Percentiles rank a stretch among this genome's conserved stretches.
Conservation (phyloP, 1,140 invertebrate genomes). For the Aporrectodea caliginosa region DNA sequence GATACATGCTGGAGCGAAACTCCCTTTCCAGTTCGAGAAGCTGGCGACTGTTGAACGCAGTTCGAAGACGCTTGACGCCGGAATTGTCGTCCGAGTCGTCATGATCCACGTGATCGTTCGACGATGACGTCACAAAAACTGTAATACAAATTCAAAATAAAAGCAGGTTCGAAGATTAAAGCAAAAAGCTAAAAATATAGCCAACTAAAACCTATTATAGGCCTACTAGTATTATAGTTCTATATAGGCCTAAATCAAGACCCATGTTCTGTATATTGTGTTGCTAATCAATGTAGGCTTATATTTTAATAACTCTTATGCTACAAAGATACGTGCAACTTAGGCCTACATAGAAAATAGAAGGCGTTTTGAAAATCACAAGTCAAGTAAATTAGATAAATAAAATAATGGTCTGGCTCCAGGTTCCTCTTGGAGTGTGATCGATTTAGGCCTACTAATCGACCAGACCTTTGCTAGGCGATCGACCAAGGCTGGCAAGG, state of each 20-base stretch:
- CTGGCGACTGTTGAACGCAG: constrained; percentile 9
- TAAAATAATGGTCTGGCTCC: too few species aligned
- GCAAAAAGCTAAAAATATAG: neutral
- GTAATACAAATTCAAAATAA: neutral
- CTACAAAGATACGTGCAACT: too few species aligned
- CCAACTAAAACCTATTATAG: neutral
- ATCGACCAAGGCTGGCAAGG: too few species aligned
- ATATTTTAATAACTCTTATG: too few species aligned
- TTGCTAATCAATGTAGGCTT: neutral
- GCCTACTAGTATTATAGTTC: neutral
- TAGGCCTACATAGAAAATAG: too few species aligned
- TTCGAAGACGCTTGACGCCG: neutral
- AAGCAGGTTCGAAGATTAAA: neutral
- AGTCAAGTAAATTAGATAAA: too few species aligned
- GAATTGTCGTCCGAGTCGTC: neutral
- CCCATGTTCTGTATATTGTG: neutral
- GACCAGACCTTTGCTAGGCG: too few species aligned
- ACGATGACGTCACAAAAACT: neutral
- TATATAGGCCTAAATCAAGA: neutral
- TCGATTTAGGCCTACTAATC: too few species aligned
- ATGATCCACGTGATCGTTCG: neutral
- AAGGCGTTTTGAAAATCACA: too few species aligned
- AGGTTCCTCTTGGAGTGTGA: too few species aligned
- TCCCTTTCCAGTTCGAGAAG: constrained; percentile 6
- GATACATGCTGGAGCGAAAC: constrained; percentile 57